phyloP scores from a whole-genome alignment of 2,113 vertebrate genomes.

The Mola mola region DNA sequence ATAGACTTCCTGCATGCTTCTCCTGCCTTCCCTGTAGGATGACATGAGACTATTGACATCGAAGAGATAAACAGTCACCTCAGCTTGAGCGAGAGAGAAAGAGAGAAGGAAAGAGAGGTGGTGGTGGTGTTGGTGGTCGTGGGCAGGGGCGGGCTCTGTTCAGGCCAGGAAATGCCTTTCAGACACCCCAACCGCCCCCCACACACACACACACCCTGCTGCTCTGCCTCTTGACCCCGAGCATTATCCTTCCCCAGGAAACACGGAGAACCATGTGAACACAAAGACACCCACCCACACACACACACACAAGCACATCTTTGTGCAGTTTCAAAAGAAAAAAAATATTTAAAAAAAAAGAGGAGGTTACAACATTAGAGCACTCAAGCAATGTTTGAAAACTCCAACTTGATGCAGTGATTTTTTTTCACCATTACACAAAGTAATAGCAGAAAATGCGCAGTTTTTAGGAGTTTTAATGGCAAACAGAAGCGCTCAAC shows the following conservation, averaged over 20 bases:
- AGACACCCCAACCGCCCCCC: slow-evolving; percentile 26
- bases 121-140: background rate
- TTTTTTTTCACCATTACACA: background rate
- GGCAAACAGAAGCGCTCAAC: background rate
- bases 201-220: background rate
- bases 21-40: slow-evolving; percentile 21
- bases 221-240: slow-evolving; percentile 46
- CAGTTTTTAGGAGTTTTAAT: background rate
- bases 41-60: slow-evolving; percentile 60
- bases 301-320: slow-evolving; percentile 8
- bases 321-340: background rate
- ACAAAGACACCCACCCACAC: background rate
- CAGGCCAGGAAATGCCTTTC: slow-evolving; percentile 56
- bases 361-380: background rate
- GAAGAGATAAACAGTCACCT: slow-evolving; percentile 39
- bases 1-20: slow-evolving; percentile 51
- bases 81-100: slow-evolving; percentile 13
- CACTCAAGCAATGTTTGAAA: background rate
- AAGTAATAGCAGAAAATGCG: background rate
- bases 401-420: too few relatives aligned
- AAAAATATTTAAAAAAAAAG: slow-evolving; percentile 6
- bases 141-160: slow-evolving; percentile 4
- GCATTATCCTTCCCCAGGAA: slow-evolving; percentile 61
- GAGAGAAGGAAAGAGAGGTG: background rate
- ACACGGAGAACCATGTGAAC: slow-evolving; percentile 11